phyloP scores from a whole-genome alignment of 2,888 invertebrate genomes.

The Julus scandinavius region DNA sequence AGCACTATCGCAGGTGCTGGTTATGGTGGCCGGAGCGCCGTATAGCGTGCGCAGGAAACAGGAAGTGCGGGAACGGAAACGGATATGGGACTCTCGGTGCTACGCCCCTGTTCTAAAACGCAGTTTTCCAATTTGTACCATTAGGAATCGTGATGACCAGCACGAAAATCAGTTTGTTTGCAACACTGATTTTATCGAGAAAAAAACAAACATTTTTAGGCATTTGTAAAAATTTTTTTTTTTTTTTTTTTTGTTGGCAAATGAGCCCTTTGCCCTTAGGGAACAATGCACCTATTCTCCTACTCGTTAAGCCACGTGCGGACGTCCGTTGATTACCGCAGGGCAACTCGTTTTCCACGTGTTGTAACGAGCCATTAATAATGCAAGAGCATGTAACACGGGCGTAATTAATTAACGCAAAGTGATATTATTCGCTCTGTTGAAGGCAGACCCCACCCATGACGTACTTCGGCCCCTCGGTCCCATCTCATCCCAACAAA shows the following conservation, averaged over 20 bases:
- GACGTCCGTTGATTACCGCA: not conserved
- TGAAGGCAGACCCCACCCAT: conserved; percentile 24
- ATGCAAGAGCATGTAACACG: conserved; percentile 6
- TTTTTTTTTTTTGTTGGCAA: no score
- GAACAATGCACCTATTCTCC: no score
- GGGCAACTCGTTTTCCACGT: conserved; percentile 26
- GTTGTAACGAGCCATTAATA: conserved; percentile 33
- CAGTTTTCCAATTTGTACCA: not conserved
- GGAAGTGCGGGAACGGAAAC: not conserved
- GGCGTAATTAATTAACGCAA: conserved; percentile 33
- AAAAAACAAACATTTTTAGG: not conserved
- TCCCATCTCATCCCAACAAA: not conserved
- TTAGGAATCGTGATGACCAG: not conserved
- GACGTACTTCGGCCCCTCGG: not conserved
- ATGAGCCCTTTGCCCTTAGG: no score
- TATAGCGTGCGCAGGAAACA: not conserved
- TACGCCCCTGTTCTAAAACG: not conserved
- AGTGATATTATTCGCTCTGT: not conserved
- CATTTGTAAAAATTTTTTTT: no score
- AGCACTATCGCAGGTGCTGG: not conserved
- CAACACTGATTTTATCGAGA: not conserved
- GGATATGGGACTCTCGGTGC: not conserved
- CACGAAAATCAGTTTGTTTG: conserved; percentile 3
- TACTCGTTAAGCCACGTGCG: not conserved
- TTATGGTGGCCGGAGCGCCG: no score